Conservation (phyloP, 2,888 invertebrate genomes). For the Sussaba pulchella region DNA sequence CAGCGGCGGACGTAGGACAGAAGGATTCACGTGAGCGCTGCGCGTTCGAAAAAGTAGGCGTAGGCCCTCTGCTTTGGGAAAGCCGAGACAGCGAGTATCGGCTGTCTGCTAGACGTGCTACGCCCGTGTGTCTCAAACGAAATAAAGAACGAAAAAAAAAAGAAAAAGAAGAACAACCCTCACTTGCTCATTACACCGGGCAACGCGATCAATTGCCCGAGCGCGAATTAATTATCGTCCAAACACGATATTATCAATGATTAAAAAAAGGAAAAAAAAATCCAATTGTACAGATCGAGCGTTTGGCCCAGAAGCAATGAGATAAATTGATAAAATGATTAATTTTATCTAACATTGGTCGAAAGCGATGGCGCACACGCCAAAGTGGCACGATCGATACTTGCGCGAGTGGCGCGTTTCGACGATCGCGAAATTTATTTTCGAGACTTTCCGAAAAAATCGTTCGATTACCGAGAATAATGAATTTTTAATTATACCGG, state of each 20-base stretch:
- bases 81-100: conserved; percentile 55
- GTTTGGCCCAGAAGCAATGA: background rate
- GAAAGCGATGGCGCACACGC: conserved; percentile 73
- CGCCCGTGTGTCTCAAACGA: background rate
- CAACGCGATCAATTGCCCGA: too few species aligned
- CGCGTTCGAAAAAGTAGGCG: conserved; percentile 80
- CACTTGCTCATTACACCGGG: too few species aligned
- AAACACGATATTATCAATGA: background rate
- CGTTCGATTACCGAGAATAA: too few species aligned
- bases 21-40: conserved; percentile 80
- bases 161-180: too few species aligned
- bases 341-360: conserved; percentile 57
- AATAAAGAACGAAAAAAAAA: too few species aligned
- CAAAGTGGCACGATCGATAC: conserved; percentile 77
- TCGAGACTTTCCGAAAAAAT: too few species aligned
- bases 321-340: conserved; percentile 1
- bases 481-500: too few species aligned
- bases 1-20: conserved; percentile 55
- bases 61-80: conserved; percentile 75
- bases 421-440: too few species aligned
- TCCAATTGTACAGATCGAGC: background rate
- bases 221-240: conserved; percentile 15
- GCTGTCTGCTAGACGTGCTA: conserved; percentile 71
- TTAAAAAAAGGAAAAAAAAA: background rate
- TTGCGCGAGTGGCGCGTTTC: conserved; percentile 47